Percentiles rank a stretch among this genome's conserved stretches.
These are phyloP conservation scores for Adelosebastes latens DNA, from an alignment of 2,797 vertebrate species.

Conservation along the genomic window DNA sequence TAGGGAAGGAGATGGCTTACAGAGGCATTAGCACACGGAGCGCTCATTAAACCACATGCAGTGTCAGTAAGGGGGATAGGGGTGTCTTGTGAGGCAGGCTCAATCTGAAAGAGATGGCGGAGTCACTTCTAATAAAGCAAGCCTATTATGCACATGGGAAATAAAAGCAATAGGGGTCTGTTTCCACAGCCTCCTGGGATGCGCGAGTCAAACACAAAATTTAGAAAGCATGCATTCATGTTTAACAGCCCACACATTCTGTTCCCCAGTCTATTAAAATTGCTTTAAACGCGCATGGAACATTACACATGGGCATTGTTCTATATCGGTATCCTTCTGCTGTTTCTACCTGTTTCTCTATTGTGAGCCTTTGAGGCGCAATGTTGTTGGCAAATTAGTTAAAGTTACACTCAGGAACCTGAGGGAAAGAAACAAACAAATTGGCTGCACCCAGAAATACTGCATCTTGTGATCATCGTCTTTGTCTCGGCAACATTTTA, in stretches of 20 bases:
- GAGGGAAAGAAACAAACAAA: conserved; percentile 15
- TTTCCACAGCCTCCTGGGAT: conserved; percentile 28
- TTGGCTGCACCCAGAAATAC: neutral
- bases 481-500: conserved; percentile 29
- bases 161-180: conserved; percentile 48
- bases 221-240: conserved; percentile 44
- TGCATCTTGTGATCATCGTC: conserved; percentile 30
- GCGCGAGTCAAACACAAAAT: conserved; percentile 20
- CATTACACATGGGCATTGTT: conserved; percentile 32
- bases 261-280: conserved; percentile 29
- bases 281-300: conserved; percentile 35
- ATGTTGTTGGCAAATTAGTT: conserved; percentile 26
- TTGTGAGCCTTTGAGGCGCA: conserved; percentile 10
- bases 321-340: conserved; percentile 12
- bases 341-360: neutral
- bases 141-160: conserved; percentile 52
- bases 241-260: conserved; percentile 38
- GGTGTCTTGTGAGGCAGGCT: conserved; percentile 51
- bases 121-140: conserved; percentile 62
- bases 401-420: neutral
- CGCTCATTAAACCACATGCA: conserved; percentile 73
- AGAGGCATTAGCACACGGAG: conserved; percentile 66
- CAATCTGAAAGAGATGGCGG: conserved; percentile 58
- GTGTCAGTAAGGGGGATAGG: conserved; percentile 64
- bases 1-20: conserved; percentile 63